Evolutionary conservation across 2,888 invertebrate species (phyloP).

Genomic region (Ochropacha duplaris): DNA sequence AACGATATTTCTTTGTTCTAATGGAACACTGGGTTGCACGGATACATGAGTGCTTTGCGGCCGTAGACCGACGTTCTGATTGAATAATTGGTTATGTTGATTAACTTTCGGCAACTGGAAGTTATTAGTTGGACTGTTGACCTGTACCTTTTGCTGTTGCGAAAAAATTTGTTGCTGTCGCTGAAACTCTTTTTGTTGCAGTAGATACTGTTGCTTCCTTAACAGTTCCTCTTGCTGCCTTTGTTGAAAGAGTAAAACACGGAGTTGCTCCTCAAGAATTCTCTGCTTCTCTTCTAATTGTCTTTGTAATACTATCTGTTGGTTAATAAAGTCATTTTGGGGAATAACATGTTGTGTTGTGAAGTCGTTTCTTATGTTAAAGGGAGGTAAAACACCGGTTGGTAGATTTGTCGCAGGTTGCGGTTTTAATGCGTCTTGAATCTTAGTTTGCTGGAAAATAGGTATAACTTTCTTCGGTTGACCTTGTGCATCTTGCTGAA

Average conservation of each 20-base stretch:
- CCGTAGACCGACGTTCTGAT: slow-evolving; percentile 47
- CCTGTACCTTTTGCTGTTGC: slow-evolving; percentile 56
- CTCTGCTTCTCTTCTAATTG: slow-evolving; percentile 86
- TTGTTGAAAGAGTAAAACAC: slow-evolving; percentile 85
- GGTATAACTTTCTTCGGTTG: slow-evolving; percentile 91
- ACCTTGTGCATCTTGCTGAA: slow-evolving; percentile 91
- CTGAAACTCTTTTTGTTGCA: slow-evolving; percentile 73
- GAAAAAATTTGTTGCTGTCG: slow-evolving; percentile 54
- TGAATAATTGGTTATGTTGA: slow-evolving; percentile 51
- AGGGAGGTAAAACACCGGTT: slow-evolving; percentile 35
- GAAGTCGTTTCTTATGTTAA: slow-evolving; percentile 29
- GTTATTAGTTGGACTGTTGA: slow-evolving; percentile 55
- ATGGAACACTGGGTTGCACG: slow-evolving; percentile 76
- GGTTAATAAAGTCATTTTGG: slow-evolving; percentile 56
- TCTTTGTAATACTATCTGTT: slow-evolving; percentile 67
- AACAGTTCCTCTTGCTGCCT: slow-evolving; percentile 87
- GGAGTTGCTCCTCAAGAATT: slow-evolving; percentile 87
- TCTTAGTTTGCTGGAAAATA: slow-evolving; percentile 81
- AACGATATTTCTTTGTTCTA: slow-evolving; percentile 57
- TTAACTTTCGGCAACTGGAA: slow-evolving; percentile 60
- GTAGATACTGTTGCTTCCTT: slow-evolving; percentile 84
- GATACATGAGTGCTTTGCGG: slow-evolving; percentile 64
- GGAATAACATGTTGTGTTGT: slow-evolving; percentile 32
- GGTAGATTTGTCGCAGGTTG: slow-evolving; percentile 36
- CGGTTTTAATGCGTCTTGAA: slow-evolving; percentile 40